Base-by-base conservation (phyloP, 2,797 vertebrate genomes). In the Hypotaenidia philippensis region DNA sequence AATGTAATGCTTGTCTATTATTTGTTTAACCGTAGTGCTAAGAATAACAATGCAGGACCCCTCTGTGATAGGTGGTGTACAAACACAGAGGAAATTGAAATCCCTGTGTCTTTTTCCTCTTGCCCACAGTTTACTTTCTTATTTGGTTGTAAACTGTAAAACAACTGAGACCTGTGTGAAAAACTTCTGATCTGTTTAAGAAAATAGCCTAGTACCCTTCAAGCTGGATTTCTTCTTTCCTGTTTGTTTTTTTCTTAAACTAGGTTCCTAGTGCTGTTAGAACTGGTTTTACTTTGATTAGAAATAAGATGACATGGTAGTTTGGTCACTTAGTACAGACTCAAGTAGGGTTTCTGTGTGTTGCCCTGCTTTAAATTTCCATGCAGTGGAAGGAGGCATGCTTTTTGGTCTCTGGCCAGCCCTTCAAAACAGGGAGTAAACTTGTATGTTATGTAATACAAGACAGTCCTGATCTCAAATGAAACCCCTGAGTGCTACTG, bases 371-470 rank as follows among this genome's bases (percentile, higher is more conserved):
- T 52, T 50, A 52, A 2, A n/a, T 25, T 61, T n/a, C 31, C 25
- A 9, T 63, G 52, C 11, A 53, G 32, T 3, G 3, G 47, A 7
- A 65, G 17, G 31, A 77, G 32, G 11, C 26, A 6, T 64, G 21
- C 16, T 68, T 81, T 15, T 31, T 6, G 1, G 13, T 64, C 50
- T 71, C 11, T 41, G 38, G 11, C n/a, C 32, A 53, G 0, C 5
- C 8, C 7, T 20, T 82, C 38, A 31, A 69, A 41, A 22, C 9
- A 40, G 52, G 13, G 36, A 44, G 10, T 38, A 36, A 53, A 21
- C 8, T 23, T 57, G 9, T n/a, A 6, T 14, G 5, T 76, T 44
- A 9, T 0, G 1, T 29, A 49, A 31, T 22, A 40, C 23, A 27
- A 34, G 26, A 38, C 68, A 47, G 23, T 47, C 20, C 12, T 55